Conservation (phyloP, 2,113 vertebrate species). For the Prunella himalayana region DNA sequence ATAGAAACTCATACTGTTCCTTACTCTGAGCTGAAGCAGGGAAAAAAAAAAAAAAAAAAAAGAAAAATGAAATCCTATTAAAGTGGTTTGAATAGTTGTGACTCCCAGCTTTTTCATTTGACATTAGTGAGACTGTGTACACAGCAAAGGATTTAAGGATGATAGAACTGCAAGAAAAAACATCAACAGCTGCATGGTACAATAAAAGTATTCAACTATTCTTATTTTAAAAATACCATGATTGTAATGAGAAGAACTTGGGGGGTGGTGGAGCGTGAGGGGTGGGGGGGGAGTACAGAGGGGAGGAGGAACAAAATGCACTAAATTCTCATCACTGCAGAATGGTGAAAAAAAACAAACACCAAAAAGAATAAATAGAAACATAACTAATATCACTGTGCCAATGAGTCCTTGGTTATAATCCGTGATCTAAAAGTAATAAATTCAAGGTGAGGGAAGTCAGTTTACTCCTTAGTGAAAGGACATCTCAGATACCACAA, state of each 20-base stretch:
- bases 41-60: accelerated
- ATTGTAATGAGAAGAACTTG: not conserved
- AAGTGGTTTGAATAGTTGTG: not conserved
- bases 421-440: not conserved
- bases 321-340: not conserved
- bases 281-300: not conserved
- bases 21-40: accelerated
- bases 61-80: not conserved
- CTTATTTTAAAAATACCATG: not conserved
- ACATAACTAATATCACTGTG: not conserved
- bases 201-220: not conserved
- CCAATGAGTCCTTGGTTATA: not conserved
- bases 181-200: not conserved
- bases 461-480: not conserved
- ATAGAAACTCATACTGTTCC: not conserved
- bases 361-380: not conserved
- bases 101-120: not conserved
- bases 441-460: not conserved
- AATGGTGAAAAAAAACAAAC: not conserved
- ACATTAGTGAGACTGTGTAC: not conserved
- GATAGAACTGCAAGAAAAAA: not conserved
- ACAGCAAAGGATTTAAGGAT: not conserved
- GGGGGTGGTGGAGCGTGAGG: too few relatives aligned
- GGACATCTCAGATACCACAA: not conserved
- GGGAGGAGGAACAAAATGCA: accelerated